Base-by-base conservation (phyloP, 2,797 vertebrate genomes). In the Enteromius trimaculatus region DNA sequence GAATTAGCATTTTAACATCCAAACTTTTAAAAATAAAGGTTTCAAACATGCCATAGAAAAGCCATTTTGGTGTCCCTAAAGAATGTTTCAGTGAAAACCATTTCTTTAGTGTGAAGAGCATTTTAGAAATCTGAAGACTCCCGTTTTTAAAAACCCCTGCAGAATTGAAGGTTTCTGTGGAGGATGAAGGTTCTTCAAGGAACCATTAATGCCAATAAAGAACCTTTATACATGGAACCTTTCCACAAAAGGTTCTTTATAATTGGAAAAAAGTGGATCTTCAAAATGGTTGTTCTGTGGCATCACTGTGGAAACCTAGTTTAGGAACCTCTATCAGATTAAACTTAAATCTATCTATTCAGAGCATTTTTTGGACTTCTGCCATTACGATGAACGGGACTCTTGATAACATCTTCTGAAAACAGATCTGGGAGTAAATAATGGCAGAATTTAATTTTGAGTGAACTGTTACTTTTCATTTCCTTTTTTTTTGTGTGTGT, bases 401-500 rank as follows among this genome's bases (percentile, higher is more conserved):
- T 42, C 42, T n/a, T 13, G 6, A 55, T 37, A 55, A 37, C 11
- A n/a, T 55, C 26, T 17, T 71, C 10, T 74, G 49, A 53, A 53
- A 74, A 13, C 10, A 14, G 29, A 74, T 53, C 34, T 74, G 53
- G 21, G 23, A 9, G 21, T 23, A 76, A 39, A 76, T 39, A 17
- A 76, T 23, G 21, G 14, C 53, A 60, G n/a, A 23, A 58, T 34
- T 23, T 0, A 58, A 76, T 23, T 76, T 58, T n/a, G 51, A 39
- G 49, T 39, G 51, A 76, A 39, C 21, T 8, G 72, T n/a, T 37
- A n/a, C 71, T 75, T 76, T 58, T 60, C 16, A 76, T 76, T 39
- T 76, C 7, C 7, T 17, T 34, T 6, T 37, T 76, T 76, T 58
- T 58, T 34, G n/a, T n/a, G n/a, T n/a, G n/a, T 39, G 49, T 47